Evolutionary conservation across 2,888 invertebrate genomes (phyloP).

Genomic region (Tenthredo distinguenda): DNA sequence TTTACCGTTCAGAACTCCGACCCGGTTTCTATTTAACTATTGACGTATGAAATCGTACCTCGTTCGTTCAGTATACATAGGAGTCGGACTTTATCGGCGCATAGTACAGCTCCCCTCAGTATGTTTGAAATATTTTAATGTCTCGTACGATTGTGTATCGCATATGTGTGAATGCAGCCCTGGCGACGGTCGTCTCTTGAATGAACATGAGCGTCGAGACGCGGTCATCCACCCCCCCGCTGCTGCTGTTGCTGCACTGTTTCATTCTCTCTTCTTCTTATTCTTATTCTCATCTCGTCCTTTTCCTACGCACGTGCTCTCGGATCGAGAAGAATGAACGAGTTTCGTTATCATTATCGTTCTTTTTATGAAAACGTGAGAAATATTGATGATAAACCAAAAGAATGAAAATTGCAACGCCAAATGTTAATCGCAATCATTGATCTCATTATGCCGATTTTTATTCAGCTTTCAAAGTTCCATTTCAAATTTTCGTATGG

Average conservation of each 20-base stretch:
- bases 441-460: not conserved
- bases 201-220: conserved; percentile 36
- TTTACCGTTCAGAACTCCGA: not conserved
- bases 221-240: conserved; percentile 43
- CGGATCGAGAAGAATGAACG: not conserved
- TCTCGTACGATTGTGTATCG: not conserved
- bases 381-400: not conserved
- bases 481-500: not conserved
- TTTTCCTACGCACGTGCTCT: conserved; percentile 2
- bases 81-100: not conserved
- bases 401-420: not conserved
- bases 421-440: not conserved
- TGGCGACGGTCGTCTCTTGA: conserved; percentile 37
- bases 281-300: not conserved
- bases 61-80: not conserved
- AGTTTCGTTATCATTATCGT: not conserved
- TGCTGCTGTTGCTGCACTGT: not conserved
- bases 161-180: conserved; percentile 1
- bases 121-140: conserved; percentile 31
- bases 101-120: not conserved
- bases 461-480: not conserved
- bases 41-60: not conserved
- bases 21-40: not conserved
- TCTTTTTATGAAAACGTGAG: not conserved
- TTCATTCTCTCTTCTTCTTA: not conserved